Conservation (phyloP, 1,140 invertebrate genomes). For the Hydropsyche tenuis region DNA sequence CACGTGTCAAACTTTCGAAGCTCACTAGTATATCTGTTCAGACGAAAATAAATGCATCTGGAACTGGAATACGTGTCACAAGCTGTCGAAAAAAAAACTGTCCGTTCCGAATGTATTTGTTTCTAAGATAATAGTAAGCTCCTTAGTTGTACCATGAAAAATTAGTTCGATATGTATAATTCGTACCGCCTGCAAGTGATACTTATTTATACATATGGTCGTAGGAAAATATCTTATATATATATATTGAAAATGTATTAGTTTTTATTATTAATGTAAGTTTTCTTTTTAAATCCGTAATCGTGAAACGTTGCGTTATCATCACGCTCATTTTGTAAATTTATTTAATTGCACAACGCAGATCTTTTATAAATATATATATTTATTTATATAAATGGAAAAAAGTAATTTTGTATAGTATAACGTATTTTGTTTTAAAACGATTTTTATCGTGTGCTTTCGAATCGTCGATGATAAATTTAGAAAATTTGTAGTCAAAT, state of each 20-base stretch:
- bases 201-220: too few relatives aligned
- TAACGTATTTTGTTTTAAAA: neutral
- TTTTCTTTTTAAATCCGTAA: neutral
- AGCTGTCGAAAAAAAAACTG: neutral
- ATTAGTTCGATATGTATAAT: neutral
- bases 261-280: too few relatives aligned
- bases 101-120: neutral
- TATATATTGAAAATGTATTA: neutral
- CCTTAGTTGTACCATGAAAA: neutral
- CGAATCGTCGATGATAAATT: neutral
- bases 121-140: neutral
- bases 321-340: neutral
- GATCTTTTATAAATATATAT: conserved; percentile 14
- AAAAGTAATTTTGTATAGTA: conserved; percentile 19
- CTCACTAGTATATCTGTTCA: neutral
- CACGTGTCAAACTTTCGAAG: neutral
- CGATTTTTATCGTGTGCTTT: too few relatives aligned
- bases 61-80: neutral
- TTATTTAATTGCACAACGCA: neutral
- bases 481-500: conserved; percentile 17
- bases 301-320: neutral
- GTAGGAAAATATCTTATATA: neutral
- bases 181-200: too few relatives aligned
- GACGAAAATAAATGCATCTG: neutral
- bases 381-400: conserved; percentile 4